Evolutionary conservation across 2,113 vertebrate species (phyloP), one percentile per base, ranked within the genome.

Genomic region (Seriola quinqueradiata): DNA sequence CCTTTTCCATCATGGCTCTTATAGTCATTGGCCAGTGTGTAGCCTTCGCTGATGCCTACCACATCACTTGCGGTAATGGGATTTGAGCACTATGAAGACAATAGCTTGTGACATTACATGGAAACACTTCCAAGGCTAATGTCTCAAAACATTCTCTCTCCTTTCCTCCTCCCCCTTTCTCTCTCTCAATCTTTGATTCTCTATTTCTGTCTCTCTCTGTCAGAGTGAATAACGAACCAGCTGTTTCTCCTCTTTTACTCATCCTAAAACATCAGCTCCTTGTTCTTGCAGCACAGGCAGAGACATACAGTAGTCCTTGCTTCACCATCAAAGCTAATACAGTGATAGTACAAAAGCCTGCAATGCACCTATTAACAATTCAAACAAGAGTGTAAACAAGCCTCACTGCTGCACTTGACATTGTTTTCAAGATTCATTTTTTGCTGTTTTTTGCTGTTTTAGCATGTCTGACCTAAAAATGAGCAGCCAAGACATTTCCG

Each of bases 401-500:
- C 58, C 34, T 81, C 40, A 36, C 60, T 65, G 77, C 48, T 70
- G 82, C n/a, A 2, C 54, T 86, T 88, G 77, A 85, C 87, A 79
- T 84, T 63, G 80, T 90, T 81, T 86, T 59, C 63, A 85, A 78
- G 83, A 77, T 44, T 65, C 23, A 2, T 82, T 89, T 82, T 88
- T 88, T 88, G 87, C 85, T 78, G 70, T 63, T 66, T 81, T 79
- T 83, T 72, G 69, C 70, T 50, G 70, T 80, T 87, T 46, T 81
- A 87, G 72, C 38, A 46, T 73, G 67, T 87, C 83, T 85, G 90
- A 93, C 90, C 90, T 89, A 88, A 93, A 95, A 91, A 94, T 57
- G 79, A 85, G 64, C 68, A 79, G 75, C 70, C 61, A 36, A 36
- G 34, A 36, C 34, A 36, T 36, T 36, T 36, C 34, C 34, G 4